These are phyloP conservation scores for Apostichopus leukothele DNA, from an alignment of 53 echinoderm and acorn worm species.

Conservation along the genomic window DNA sequence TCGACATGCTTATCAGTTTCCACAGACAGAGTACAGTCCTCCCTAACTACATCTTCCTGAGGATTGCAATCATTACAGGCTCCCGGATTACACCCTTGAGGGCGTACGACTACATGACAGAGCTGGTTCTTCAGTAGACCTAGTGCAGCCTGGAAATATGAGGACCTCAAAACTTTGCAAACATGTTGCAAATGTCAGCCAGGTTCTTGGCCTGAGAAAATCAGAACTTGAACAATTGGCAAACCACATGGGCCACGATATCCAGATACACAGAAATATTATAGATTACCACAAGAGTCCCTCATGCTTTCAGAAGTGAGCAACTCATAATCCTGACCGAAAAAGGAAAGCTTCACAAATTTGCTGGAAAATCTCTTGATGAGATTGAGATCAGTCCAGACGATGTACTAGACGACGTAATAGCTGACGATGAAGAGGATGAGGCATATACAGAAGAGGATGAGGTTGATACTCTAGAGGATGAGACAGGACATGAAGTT, in stretches of 20 bases:
- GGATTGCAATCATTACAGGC: not conserved
- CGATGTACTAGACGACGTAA: no score
- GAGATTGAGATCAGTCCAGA: no score
- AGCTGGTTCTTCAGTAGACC: not conserved
- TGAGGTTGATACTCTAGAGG: no score
- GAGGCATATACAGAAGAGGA: no score
- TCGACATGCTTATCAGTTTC: conserved; percentile 42
- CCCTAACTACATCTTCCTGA: conserved; percentile 38
- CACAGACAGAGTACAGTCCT: not conserved
- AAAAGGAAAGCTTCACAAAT: no score
- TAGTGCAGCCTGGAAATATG: conserved; percentile 53
- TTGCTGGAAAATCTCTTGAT: no score
- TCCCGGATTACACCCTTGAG: conserved; percentile 30
- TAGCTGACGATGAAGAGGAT: no score
- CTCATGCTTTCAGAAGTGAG: no score
- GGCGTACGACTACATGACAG: conserved; percentile 19
- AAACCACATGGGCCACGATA: conserved; percentile 57
- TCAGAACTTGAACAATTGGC: conserved; percentile 62
- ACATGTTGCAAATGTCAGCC: conserved; percentile 31
- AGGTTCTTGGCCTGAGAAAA: conserved; percentile 49
- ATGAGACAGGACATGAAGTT: not conserved
- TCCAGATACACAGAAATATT: conserved; percentile 53
- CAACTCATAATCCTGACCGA: no score
- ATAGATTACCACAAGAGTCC: conserved; percentile 48
- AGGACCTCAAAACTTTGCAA: conserved; percentile 60